These are phyloP conservation scores for Ctenoplectra terminalis DNA, from an alignment of 1,140 invertebrate genomes.

Conservation along the genomic window DNA sequence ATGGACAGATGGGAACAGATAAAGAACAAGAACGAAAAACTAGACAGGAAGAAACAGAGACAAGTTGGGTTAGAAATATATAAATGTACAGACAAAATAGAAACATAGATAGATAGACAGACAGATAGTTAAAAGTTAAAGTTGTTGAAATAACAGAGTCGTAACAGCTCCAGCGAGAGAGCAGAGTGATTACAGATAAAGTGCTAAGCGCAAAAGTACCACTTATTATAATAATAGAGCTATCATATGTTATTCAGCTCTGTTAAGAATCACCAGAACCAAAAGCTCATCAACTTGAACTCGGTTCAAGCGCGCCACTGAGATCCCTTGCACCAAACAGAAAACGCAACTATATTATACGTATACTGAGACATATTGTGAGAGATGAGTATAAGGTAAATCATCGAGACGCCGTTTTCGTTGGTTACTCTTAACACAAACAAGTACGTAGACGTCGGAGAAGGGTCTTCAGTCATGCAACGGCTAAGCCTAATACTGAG, in stretches of 20 bases:
- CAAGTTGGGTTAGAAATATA: background rate
- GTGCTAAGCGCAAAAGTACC: constrained; percentile 42
- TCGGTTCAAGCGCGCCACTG: constrained; percentile 16
- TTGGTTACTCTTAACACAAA: constrained; percentile 48
- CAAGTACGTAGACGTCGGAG: constrained; percentile 65
- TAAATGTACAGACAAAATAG: constrained; percentile 14
- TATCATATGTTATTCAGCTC: background rate
- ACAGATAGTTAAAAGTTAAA: background rate
- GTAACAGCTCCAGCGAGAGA: constrained; percentile 36
- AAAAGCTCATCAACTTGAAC: background rate
- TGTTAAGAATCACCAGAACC: background rate
- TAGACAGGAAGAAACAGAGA: background rate
- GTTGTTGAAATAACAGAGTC: constrained; percentile 10
- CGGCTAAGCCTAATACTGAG: constrained; percentile 5
- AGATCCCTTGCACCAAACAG: constrained; percentile 31
- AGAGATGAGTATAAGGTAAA: background rate
- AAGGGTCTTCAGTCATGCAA: constrained; percentile 48
- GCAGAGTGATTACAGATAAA: constrained; percentile 38
- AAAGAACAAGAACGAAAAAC: background rate
- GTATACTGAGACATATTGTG: background rate
- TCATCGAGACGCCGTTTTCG: constrained; percentile 2
- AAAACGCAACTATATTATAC: constrained; percentile 8
- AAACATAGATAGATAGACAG: constrained; percentile 5
- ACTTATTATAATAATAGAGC: background rate
- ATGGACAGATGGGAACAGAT: constrained; percentile 25